These are phyloP conservation scores for Chaenocephalus aceratus DNA, from an alignment of 2,113 vertebrate species.

Conservation along the genomic window DNA sequence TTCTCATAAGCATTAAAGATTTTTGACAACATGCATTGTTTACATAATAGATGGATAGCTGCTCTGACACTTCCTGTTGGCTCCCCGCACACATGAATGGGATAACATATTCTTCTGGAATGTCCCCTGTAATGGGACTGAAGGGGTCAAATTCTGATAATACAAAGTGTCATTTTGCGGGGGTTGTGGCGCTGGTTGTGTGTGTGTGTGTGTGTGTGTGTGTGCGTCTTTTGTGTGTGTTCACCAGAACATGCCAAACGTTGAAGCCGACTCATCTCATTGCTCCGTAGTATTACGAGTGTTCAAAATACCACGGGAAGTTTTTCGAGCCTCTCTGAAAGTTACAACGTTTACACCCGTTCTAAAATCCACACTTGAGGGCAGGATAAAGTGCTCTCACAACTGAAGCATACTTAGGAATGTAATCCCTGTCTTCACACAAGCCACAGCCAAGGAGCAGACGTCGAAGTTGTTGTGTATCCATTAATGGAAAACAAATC, in stretches of 20 bases:
- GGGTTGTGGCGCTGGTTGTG: not conserved
- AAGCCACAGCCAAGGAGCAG: not conserved
- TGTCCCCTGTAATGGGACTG: too few species aligned
- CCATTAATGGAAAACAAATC: not conserved
- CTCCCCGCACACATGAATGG: too few species aligned
- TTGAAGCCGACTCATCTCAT: not conserved
- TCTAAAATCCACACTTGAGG: not conserved
- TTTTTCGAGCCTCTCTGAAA: not conserved
- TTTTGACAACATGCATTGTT: not conserved
- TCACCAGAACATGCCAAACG: not conserved
- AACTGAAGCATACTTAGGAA: not conserved
- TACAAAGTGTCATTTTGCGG: not conserved
- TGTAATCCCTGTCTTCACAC: not conserved
- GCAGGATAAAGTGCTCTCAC: not conserved
- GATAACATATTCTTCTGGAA: too few species aligned
- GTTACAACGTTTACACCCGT: not conserved
- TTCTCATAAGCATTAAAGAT: too few species aligned
- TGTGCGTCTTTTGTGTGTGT: not conserved
- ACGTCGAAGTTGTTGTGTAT: slow-evolving; percentile 1
- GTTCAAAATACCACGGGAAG: not conserved
- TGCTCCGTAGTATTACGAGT: not conserved
- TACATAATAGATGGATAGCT: not conserved
- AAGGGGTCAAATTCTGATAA: not conserved
- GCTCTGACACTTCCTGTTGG: not conserved
- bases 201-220: not conserved